Conservation (phyloP, 2,113 vertebrate genomes). For the Labrus mixtus region DNA sequence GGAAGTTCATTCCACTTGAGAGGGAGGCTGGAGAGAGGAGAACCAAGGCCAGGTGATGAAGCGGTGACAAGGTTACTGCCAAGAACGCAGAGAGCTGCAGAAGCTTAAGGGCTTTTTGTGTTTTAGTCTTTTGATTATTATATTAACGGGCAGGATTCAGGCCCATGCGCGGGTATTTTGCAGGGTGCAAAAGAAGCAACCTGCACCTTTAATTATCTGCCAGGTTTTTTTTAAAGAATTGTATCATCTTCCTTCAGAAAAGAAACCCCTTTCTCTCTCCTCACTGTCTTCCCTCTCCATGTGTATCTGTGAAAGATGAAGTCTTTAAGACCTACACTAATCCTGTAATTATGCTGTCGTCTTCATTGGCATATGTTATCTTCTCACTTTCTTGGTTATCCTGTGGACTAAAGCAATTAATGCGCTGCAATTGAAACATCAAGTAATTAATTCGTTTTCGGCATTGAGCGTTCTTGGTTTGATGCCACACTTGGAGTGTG, state of each 20-base stretch:
- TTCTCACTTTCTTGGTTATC: constrained; percentile 87
- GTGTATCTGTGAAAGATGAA: constrained; percentile 66
- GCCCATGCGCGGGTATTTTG: constrained; percentile 16
- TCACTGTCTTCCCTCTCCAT: neutral
- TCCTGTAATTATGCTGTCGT: constrained; percentile 76
- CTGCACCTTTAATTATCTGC: constrained; percentile 30
- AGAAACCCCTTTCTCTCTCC: constrained; percentile 5
- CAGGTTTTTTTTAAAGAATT: constrained; percentile 28
- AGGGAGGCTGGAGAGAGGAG: constrained; percentile 20
- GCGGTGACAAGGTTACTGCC: constrained; percentile 50
- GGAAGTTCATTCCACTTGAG: constrained; percentile 54
- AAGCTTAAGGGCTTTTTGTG: constrained; percentile 44
- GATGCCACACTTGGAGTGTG: constrained; percentile 82
- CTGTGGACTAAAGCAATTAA: constrained; percentile 86
- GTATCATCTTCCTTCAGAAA: constrained; percentile 19
- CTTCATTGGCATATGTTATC: constrained; percentile 69
- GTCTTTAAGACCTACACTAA: constrained; percentile 74
- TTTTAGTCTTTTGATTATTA: constrained; percentile 41
- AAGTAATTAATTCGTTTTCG: constrained; percentile 94
- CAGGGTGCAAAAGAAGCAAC: constrained; percentile 10
- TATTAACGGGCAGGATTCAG: constrained; percentile 34
- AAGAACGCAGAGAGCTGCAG: constrained; percentile 14
- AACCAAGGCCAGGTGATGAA: constrained; percentile 61
- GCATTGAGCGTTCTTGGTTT: constrained; percentile 88
- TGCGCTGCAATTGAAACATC: constrained; percentile 88